Conservation (phyloP, 92 coral and sea anemone genomes). For the Bergia sp. region DNA sequence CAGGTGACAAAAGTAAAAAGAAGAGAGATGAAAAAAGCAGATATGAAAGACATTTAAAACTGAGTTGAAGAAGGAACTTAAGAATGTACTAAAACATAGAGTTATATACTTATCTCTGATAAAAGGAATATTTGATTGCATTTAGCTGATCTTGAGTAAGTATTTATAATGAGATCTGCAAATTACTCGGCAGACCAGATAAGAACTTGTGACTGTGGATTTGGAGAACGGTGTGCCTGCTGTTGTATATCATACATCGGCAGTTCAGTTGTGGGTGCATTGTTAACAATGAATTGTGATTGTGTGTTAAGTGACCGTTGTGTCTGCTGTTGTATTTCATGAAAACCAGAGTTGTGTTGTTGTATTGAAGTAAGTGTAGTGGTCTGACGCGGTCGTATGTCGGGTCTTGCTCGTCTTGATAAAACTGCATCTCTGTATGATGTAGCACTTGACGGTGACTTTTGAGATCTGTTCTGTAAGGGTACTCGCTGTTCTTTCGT, state of each 20-base stretch:
- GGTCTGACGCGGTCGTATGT: background rate
- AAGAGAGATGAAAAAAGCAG: background rate
- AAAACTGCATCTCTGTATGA: conserved; percentile 21
- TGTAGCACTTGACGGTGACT: background rate
- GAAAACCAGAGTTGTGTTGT: background rate
- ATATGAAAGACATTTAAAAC: background rate
- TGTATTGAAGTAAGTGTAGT: background rate
- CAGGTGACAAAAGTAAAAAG: background rate
- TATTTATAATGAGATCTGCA: background rate
- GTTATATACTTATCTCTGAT: conserved; percentile 3
- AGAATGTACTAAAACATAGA: background rate
- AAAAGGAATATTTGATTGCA: background rate
- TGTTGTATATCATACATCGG: background rate
- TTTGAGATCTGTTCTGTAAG: background rate
- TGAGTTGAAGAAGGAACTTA: conserved; percentile 3
- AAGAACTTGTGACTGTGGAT: background rate
- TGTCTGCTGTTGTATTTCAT: too few species aligned
- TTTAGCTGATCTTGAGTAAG: background rate
- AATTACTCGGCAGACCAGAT: background rate
- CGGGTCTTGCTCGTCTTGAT: background rate
- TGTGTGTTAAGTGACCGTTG: too few species aligned
- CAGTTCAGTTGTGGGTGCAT: too few species aligned
- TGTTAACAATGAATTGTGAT: too few species aligned
- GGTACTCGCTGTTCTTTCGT: background rate
- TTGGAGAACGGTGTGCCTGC: background rate